Evolutionary conservation across 2,797 vertebrate species (phyloP), one percentile per base, ranked within the genome.

Genomic region (Lepidocolaptes lacrymiger): DNA sequence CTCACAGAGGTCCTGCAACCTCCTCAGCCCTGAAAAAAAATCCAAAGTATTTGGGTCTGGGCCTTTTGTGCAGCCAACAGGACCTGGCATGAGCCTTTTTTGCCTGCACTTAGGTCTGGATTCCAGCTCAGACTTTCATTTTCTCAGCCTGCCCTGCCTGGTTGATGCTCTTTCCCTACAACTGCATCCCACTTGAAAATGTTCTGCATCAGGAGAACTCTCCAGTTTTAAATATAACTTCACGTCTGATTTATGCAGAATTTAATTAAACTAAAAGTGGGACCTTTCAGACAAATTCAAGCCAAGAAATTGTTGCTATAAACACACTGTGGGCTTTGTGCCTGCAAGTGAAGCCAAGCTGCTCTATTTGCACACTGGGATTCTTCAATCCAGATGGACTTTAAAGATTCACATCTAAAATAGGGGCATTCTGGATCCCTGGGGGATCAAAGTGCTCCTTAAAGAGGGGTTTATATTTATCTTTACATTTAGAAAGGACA

Each of bases 301-400:
- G 77, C 85, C 93, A 93, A 84, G 64, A 89, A 93, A 10, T 30
- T 91, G 72, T 76, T 87, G 83, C 27, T 87, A 46, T 91, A 81
- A 89, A 43, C 51, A 84, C 19, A 15, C 32, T 51, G 54, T 72
- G 82, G 77, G 63, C 32, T 94, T 88, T 79, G 69, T 96, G 81
- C 69, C 75, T 88, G 49, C 36, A 56, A 37, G 54, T 21, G 7
- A 6, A 89, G 61, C 61, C 72, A 96, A 88, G 17, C 20, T 66
- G 54, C 32, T 96, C 93, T 68, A 88, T 90, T 93, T 76, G 73
- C 75, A 56, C 51, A n/a, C 46, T 62, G 71, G 56, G 41, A 55
- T 64, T 62, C 71, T 62, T 51, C 67, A 89, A 67, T 14, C 17
- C 74, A 91, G 83, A 95, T 76, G 55, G 62, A 49, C 21, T 7